Evolutionary conservation across 1,140 invertebrate species (phyloP).

Genomic region (Panagrolaimus sp.): DNA sequence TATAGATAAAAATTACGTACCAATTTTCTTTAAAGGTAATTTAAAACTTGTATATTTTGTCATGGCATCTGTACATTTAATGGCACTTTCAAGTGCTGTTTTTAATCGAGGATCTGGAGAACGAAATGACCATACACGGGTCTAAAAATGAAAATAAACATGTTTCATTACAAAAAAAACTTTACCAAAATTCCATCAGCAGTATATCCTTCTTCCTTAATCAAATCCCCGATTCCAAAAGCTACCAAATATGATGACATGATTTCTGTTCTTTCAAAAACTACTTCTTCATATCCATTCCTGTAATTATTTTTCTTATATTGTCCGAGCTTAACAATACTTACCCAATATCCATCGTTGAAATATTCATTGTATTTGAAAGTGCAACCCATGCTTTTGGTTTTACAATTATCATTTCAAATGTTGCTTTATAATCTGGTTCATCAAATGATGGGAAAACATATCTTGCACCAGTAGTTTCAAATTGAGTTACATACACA

Average conservation of each 20-base stretch:
- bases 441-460: slow-evolving; percentile 55
- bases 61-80: background rate
- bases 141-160: background rate
- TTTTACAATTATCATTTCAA: slow-evolving; percentile 32
- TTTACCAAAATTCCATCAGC: background rate
- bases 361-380: slow-evolving; percentile 22
- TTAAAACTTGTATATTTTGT: background rate
- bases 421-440: slow-evolving; percentile 50
- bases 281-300: background rate
- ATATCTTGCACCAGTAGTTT: slow-evolving; percentile 45
- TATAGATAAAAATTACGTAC: too few species aligned
- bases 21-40: background rate
- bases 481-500: slow-evolving; percentile 37
- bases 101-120: too few species aligned
- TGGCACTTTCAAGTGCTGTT: background rate
- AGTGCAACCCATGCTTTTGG: slow-evolving; percentile 26
- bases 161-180: too few species aligned
- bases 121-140: background rate
- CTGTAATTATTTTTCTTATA: slow-evolving; percentile 37
- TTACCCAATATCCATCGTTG: background rate
- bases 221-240: slow-evolving; percentile 3
- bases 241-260: slow-evolving; percentile 9
- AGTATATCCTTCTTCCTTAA: background rate
- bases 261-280: background rate
- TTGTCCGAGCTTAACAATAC: too few species aligned